Evolutionary conservation across 1,140 invertebrate species (phyloP).

Genomic region (Heliconius hewitsoni): DNA sequence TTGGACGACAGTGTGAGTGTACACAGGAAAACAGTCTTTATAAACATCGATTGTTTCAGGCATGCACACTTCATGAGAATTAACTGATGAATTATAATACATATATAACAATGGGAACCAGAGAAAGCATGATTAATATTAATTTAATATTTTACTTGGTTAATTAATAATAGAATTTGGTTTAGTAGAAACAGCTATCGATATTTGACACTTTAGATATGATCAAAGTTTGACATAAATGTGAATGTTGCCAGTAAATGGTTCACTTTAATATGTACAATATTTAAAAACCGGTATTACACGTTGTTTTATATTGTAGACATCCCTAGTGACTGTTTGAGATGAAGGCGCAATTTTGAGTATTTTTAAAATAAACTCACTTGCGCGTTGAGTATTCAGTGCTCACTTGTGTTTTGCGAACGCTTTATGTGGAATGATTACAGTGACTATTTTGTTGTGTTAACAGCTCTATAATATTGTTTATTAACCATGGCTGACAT

Average conservation of each 20-base stretch:
- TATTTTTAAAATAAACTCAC: conserved; percentile 46
- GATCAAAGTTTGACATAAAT: conserved; percentile 26
- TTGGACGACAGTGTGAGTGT: conserved; percentile 67
- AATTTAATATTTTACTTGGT: not conserved
- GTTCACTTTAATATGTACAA: not conserved
- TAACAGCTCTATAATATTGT: conserved; percentile 24
- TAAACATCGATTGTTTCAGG: conserved; percentile 52
- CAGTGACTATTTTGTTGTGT: conserved; percentile 34
- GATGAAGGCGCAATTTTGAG: conserved; percentile 47
- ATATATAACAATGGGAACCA: conserved; percentile 21
- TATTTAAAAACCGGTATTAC: conserved; percentile 21
- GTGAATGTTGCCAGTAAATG: conserved; percentile 12
- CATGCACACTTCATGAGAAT: conserved; percentile 19
- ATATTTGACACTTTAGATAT: conserved; percentile 36
- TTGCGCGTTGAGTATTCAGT: conserved; percentile 3
- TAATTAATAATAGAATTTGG: not conserved
- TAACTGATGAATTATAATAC: conserved; percentile 16
- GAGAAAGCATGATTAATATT: conserved; percentile 8
- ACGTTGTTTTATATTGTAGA: not conserved
- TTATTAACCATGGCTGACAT: conserved; percentile 68
- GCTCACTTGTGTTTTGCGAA: conserved; percentile 18
- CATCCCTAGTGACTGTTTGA: conserved; percentile 9
- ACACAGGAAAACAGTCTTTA: conserved; percentile 68
- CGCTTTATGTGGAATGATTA: conserved; percentile 37
- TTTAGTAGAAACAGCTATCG: conserved; percentile 25